phyloP scores from a whole-genome alignment of 2,113 vertebrate genomes.

The Carassius gibelio region DNA sequence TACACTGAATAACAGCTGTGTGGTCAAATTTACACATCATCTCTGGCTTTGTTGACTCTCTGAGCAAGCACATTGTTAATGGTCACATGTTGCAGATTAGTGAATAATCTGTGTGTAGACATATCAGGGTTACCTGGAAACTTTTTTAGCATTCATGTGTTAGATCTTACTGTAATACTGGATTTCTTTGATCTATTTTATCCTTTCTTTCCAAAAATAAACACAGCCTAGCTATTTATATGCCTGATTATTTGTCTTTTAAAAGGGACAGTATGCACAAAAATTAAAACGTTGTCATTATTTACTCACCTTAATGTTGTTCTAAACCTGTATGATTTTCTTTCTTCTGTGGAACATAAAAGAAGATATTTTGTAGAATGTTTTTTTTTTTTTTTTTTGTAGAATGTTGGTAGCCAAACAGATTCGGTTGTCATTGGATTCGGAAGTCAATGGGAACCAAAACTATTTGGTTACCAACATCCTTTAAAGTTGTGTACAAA shows the following conservation, averaged over 20 bases:
- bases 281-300: background rate
- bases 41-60: conserved; percentile 1
- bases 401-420: too few relatives aligned
- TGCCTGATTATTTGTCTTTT: background rate
- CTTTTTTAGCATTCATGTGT: background rate
- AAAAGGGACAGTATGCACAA: background rate
- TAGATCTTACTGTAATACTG: background rate
- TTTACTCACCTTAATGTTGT: background rate
- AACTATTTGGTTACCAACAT: too few relatives aligned
- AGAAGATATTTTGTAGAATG: background rate
- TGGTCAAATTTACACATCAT: conserved; percentile 22
- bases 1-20: conserved; percentile 25
- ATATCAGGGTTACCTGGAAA: background rate
- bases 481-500: too few relatives aligned
- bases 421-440: too few relatives aligned
- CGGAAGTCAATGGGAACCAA: too few relatives aligned
- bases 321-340: background rate
- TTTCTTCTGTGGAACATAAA: background rate
- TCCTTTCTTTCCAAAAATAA: background rate
- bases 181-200: background rate
- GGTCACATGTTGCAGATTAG: conserved; percentile 27
- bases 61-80: conserved; percentile 26
- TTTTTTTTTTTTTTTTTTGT: too few relatives aligned
- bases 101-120: background rate
- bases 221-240: conserved; percentile 5